These are phyloP conservation scores for Metellina segmentata DNA, from an alignment of 2,888 invertebrate species.

Conservation along the genomic window DNA sequence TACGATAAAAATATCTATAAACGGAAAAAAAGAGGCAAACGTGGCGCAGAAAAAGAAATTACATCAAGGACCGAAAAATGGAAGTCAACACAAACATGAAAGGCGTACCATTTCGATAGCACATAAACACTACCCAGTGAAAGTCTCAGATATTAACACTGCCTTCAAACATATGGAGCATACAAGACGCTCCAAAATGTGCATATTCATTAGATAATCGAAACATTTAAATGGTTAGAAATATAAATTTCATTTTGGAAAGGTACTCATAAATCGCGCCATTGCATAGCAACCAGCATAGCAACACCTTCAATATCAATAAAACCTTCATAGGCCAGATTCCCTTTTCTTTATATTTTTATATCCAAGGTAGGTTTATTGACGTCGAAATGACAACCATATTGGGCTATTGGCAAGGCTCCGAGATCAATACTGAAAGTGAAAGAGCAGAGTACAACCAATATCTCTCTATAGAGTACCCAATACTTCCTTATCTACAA, in stretches of 20 bases:
- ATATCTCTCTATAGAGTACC: too few species aligned
- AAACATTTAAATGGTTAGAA: background rate
- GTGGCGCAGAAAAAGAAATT: background rate
- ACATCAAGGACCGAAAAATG: too few species aligned
- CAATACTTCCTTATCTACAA: too few species aligned
- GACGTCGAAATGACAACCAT: too few species aligned
- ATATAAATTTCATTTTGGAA: background rate
- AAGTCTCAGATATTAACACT: background rate
- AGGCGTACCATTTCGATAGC: background rate
- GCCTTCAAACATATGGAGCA: background rate
- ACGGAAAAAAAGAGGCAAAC: background rate
- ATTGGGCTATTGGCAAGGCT: too few species aligned
- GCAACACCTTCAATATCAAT: background rate
- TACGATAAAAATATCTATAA: too few species aligned
- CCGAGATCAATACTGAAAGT: too few species aligned
- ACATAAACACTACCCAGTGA: background rate
- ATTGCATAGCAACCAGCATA: slow-evolving; percentile 51
- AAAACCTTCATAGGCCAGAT: background rate
- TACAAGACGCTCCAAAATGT: background rate
- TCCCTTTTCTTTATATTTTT: background rate
- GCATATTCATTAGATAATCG: background rate
- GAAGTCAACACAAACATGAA: background rate
- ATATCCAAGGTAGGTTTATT: too few species aligned
- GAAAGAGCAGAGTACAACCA: too few species aligned
- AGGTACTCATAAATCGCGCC: slow-evolving; percentile 1